Percentiles rank a stretch among this genome's conserved stretches.
These are phyloP conservation scores for Danaus chrysippus DNA, from an alignment of 2,888 invertebrate genomes.

Conservation along the genomic window DNA sequence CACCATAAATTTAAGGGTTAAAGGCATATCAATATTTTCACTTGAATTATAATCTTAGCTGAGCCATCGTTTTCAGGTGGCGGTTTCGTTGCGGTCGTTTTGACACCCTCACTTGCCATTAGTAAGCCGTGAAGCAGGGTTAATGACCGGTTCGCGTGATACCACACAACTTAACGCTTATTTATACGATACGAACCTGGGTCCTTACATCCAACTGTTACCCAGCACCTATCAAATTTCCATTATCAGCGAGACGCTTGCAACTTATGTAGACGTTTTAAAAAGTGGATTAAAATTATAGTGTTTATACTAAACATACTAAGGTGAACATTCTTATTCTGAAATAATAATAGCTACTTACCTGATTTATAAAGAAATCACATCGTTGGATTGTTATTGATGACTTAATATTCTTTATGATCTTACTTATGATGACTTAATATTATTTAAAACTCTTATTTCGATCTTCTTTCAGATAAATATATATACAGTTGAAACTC, in stretches of 20 bases:
- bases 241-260: slow-evolving; percentile 51
- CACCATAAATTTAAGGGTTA: slow-evolving; percentile 6
- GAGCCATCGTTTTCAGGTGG: slow-evolving; percentile 43
- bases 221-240: slow-evolving; percentile 69
- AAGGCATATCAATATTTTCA: slow-evolving; percentile 26
- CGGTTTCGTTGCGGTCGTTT: slow-evolving; percentile 60
- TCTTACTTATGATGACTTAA: too few species aligned
- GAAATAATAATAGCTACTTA: not conserved
- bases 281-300: slow-evolving; percentile 24
- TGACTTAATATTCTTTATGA: too few species aligned
- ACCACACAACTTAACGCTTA: slow-evolving; percentile 66
- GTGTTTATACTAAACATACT: slow-evolving; percentile 8
- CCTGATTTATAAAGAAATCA: not conserved
- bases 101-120: slow-evolving; percentile 69
- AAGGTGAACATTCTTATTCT: not conserved
- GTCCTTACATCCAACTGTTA: slow-evolving; percentile 60
- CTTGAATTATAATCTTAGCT: slow-evolving; percentile 52
- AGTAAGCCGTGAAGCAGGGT: slow-evolving; percentile 61
- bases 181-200: slow-evolving; percentile 68
- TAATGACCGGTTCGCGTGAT: slow-evolving; percentile 75
- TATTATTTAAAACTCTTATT: too few species aligned
- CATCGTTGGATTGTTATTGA: too few species aligned
- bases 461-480: too few species aligned
- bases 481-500: too few species aligned
- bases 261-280: slow-evolving; percentile 29